Evolutionary conservation across 2,888 invertebrate genomes (phyloP).

Genomic region (Cactoblastis cactorum): DNA sequence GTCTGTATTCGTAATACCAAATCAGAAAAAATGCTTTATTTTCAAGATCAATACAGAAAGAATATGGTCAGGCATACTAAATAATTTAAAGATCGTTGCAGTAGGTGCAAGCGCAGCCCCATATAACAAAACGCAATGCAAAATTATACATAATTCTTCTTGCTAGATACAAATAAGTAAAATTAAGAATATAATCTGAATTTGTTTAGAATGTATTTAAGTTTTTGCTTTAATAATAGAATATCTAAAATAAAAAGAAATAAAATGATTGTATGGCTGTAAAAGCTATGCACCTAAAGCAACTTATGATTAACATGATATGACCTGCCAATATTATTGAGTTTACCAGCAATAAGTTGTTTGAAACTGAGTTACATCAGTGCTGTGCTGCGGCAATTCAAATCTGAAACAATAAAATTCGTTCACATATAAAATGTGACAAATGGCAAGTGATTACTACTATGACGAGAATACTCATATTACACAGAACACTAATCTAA

Average conservation of each 20-base stretch:
- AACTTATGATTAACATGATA: constrained; percentile 57
- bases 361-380: constrained; percentile 57
- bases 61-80: constrained; percentile 67
- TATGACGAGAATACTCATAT: too few relatives aligned
- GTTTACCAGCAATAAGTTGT: constrained; percentile 70
- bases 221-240: background rate
- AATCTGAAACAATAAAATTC: constrained; percentile 59
- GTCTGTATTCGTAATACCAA: constrained; percentile 79
- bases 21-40: constrained; percentile 75
- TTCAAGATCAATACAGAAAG: constrained; percentile 68
- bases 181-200: background rate
- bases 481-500: too few relatives aligned
- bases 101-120: constrained; percentile 60
- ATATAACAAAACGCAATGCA: constrained; percentile 16
- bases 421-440: too few relatives aligned
- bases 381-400: constrained; percentile 48
- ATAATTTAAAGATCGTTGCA: constrained; percentile 55
- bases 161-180: constrained; percentile 1
- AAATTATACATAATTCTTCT: constrained; percentile 10
- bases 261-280: constrained; percentile 26
- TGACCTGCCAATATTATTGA: constrained; percentile 65
- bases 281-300: constrained; percentile 70
- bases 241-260: background rate
- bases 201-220: background rate
- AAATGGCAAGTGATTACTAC: too few relatives aligned